Percentiles rank a stretch among this genome's conserved stretches.
These are phyloP conservation scores for Scaptomyza caliginosa DNA, from an alignment of 2,888 invertebrate species.

Conservation along the genomic window DNA sequence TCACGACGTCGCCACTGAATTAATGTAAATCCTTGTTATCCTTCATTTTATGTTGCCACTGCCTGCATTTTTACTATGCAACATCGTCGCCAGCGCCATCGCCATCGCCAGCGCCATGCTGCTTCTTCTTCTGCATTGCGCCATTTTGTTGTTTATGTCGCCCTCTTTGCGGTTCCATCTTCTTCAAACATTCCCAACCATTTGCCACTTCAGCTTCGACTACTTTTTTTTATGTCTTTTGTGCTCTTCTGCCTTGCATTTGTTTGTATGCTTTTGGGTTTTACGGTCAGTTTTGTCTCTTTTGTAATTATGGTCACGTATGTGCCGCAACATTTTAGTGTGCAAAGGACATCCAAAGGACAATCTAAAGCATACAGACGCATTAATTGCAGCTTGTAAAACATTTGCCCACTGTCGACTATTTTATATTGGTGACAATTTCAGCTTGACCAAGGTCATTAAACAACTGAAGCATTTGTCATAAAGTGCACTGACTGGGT, in stretches of 20 bases:
- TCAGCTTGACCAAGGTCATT: constrained; percentile 1
- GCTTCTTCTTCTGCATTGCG: constrained; percentile 46
- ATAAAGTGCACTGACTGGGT: not conserved
- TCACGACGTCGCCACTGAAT: constrained; percentile 60
- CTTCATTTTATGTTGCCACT: constrained; percentile 60
- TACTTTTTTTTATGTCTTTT: constrained; percentile 47
- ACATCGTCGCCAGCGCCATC: not conserved
- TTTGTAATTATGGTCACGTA: constrained; percentile 72
- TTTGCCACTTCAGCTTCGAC: constrained; percentile 46
- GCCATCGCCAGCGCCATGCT: not conserved
- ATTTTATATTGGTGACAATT: constrained; percentile 31
- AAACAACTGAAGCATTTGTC: constrained; percentile 31
- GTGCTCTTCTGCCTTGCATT: constrained; percentile 1
- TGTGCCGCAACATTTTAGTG: constrained; percentile 68
- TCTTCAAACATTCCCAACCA: constrained; percentile 6
- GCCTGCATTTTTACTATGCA: constrained; percentile 57
- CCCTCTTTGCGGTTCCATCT: constrained; percentile 27
- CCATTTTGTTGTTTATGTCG: constrained; percentile 56
- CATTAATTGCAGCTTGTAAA: constrained; percentile 64
- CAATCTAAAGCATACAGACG: constrained; percentile 36
- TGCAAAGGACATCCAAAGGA: constrained; percentile 25
- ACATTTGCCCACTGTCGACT: constrained; percentile 29
- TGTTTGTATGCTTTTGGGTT: constrained; percentile 30
- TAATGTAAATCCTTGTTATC: constrained; percentile 73
- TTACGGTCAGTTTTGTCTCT: constrained; percentile 57